These are phyloP conservation scores for Piaya cayana DNA, from an alignment of 2,113 vertebrate species.

Conservation along the genomic window DNA sequence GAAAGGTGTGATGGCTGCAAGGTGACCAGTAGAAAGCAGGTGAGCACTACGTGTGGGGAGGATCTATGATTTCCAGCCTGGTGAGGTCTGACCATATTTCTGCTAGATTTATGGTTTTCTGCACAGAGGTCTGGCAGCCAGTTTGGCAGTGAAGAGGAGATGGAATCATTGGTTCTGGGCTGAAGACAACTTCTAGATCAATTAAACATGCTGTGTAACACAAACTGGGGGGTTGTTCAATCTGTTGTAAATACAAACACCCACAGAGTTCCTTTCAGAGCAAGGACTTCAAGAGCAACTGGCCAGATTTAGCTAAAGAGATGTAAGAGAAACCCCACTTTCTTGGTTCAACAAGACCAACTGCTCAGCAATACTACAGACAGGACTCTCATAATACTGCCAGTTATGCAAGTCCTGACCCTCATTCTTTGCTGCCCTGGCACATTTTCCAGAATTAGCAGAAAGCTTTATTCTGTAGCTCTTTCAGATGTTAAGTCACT, in stretches of 20 bases:
- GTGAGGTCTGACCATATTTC: background rate
- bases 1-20: accelerated
- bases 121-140: background rate
- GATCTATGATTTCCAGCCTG: background rate
- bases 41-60: accelerated
- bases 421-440: background rate
- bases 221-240: background rate
- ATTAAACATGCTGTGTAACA: background rate
- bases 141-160: background rate
- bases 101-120: background rate
- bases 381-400: background rate
- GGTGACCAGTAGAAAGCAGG: background rate
- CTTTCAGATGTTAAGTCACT: background rate
- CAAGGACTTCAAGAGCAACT: background rate
- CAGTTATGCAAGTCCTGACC: background rate
- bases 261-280: background rate
- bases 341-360: background rate
- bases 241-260: background rate
- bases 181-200: background rate
- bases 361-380: background rate
- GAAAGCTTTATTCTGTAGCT: background rate
- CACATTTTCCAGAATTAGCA: background rate
- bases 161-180: background rate
- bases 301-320: background rate
- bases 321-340: background rate